Base-by-base conservation (phyloP, 2,113 vertebrate species). In the Hemicordylus capensis region DNA sequence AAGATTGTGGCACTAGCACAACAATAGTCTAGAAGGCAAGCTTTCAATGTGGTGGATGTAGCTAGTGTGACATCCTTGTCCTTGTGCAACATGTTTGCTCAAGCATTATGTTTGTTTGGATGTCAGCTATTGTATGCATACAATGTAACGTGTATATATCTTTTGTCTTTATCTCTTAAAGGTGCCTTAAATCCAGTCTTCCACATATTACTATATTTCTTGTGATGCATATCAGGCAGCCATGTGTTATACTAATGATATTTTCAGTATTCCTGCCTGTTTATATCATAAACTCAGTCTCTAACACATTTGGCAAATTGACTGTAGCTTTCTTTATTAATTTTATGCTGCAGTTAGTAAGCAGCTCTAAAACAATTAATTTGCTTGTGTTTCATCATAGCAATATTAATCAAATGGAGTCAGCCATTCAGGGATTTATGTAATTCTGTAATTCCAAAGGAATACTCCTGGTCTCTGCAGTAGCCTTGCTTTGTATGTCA, bases 331-430 rank as follows among this genome's bases (percentile, higher is more conserved):
- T n/a, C n/a, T n/a, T n/a, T n/a, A 7, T 70, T 7, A 89, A 11
- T 70, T 86, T 42, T 69, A 1, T 10, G 54, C 75, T 73, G n/a
- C 80, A 87, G 5, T 4, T 48, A 84, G 87, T 72, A 46, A 76
- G 0, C 81, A 69, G 2, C 19, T 4, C 12, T 6, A 85, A 8
- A 88, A 91, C 92, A 88, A 88, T 86, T 90, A 75, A 85, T 81
- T 91, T 61, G 85, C 86, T 90, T 80, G 24, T 1, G 37, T 89
- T 59, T n/a, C 69, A 22, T 42, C 79, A 67, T 14, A 61, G 8
- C 17, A 77, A 5, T 39, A 83, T 81, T 91, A 85, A 39, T n/a
- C 63, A 88, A 61, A 78, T 1, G 84, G 59, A 89, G 1, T 87
- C 31, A 67, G 1, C 6, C 58, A 51, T 92, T 87, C 63, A 0